A percentile compares a stretch with the other conserved stretches of the same genome.
Conservation (phyloP, 1,140 invertebrate genomes). For the Delia radicum region DNA sequence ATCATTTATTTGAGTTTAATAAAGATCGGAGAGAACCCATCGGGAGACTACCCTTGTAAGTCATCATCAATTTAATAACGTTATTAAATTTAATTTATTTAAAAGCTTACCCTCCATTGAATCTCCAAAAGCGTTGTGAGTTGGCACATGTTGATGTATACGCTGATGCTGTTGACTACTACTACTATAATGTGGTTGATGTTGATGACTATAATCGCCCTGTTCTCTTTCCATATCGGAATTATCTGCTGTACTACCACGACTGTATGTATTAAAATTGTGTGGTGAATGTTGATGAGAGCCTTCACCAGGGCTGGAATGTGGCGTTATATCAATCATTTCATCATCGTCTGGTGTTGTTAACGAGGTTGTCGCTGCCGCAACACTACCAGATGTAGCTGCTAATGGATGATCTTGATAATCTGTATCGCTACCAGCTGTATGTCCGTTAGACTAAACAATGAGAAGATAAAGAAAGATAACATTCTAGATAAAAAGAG, state of each 20-base stretch:
- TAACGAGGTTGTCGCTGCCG: conserved; percentile 43
- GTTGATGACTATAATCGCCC: background rate
- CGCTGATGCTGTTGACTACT: conserved; percentile 35
- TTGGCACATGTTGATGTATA: conserved; percentile 51
- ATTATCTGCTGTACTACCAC: conserved; percentile 38
- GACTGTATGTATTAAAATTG: conserved; percentile 36
- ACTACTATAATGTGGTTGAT: background rate
- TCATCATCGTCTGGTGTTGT: conserved; percentile 62
- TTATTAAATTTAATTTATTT: too few relatives aligned
- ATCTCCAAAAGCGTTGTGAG: conserved; percentile 53
- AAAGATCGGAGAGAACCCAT: too few relatives aligned
- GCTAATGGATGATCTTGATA: conserved; percentile 46
- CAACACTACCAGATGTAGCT: conserved; percentile 31
- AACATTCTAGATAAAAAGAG: background rate
- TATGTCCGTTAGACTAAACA: conserved; percentile 50
- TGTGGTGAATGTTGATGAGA: too few relatives aligned
- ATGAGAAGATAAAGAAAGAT: background rate
- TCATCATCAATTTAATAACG: too few relatives aligned
- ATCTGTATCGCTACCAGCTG: conserved; percentile 31
- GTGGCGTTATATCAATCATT: conserved; percentile 66
- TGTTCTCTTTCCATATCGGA: conserved; percentile 48
- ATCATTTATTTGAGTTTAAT: too few relatives aligned
- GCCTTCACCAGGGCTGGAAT: conserved; percentile 49
- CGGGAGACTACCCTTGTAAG: too few relatives aligned
- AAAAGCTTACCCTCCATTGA: conserved; percentile 49